phyloP scores from a whole-genome alignment of 2,113 vertebrate genomes.

The Thunnus thynnus region DNA sequence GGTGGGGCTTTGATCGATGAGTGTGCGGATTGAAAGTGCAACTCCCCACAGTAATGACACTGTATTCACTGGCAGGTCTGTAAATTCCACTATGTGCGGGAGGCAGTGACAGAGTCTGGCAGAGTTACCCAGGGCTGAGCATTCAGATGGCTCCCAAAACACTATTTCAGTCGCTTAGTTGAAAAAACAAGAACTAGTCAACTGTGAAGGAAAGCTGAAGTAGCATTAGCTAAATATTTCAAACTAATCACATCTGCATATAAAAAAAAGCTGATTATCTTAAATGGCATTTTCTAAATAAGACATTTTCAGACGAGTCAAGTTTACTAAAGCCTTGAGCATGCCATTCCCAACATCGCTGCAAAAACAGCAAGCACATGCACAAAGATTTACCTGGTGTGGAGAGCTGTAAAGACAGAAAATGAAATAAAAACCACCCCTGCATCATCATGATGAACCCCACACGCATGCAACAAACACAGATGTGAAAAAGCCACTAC shows the following conservation, averaged over 20 bases:
- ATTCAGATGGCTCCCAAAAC: slow-evolving; percentile 73
- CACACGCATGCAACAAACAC: slow-evolving; percentile 64
- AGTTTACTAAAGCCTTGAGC: slow-evolving; percentile 21
- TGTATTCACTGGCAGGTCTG: slow-evolving; percentile 65
- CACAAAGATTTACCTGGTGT: slow-evolving; percentile 72
- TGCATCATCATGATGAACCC: slow-evolving; percentile 36
- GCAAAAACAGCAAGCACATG: slow-evolving; percentile 45
- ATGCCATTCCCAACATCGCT: slow-evolving; percentile 64
- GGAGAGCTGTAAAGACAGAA: slow-evolving; percentile 63
- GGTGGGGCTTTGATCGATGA: slow-evolving; percentile 61
- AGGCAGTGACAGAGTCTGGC: slow-evolving; percentile 54
- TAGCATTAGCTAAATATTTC: slow-evolving; percentile 44
- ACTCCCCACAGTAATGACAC: slow-evolving; percentile 59
- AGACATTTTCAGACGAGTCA: slow-evolving; percentile 40
- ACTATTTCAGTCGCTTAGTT: slow-evolving; percentile 31
- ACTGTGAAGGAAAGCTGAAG: slow-evolving; percentile 48
- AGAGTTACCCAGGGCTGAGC: slow-evolving; percentile 64
- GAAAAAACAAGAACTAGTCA: slow-evolving; percentile 40
- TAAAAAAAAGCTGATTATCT: slow-evolving; percentile 38
- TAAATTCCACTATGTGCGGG: slow-evolving; percentile 68
- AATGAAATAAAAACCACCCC: slow-evolving; percentile 46
- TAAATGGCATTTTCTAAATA: not conserved
- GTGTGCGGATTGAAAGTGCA: slow-evolving; percentile 42
- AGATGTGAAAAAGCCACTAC: slow-evolving; percentile 43
- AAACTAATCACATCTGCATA: slow-evolving; percentile 14